Base-by-base conservation (phyloP, 2,113 vertebrate genomes). In the Colinus virginianus region DNA sequence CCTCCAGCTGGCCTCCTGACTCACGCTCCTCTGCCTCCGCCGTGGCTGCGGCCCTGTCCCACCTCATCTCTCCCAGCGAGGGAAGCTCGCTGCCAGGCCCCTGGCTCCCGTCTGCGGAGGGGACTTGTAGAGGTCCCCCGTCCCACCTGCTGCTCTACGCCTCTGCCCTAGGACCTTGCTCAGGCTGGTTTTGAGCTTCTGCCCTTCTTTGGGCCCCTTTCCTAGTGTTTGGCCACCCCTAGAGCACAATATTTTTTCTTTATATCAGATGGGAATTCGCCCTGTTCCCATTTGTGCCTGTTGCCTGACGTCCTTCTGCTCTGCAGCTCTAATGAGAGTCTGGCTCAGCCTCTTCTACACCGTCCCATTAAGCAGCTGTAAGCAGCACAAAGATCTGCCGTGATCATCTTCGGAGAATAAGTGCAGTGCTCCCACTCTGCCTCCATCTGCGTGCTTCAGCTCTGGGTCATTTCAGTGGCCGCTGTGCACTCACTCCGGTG, bases 1-100 rank as follows among this genome's bases (percentile, higher is more conserved):
- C 61, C 82, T 96, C 94, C 94, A 91, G 87, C 94, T 96, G 94
- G 93, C 84, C 92, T 90, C 80, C 81, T 87, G 90, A 79, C 78
- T 94, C 90, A 77, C 0, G 0, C 91, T 95, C 20, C 87, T 62
- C 68, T 19, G 55, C 94, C 89, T 88, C 84, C 84, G 62, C 53
- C 14, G 15, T 84, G 93, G 75, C 94, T 96, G 94, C 20, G 38
- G 79, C 6, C 1, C 30, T 9, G 81, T 85, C 87, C 90, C 93
- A 66, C 93, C 94, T 84, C 75, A 61, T 68, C 62, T 53, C 64
- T 93, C 88, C 78, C 56, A 1, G 16, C 32, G 66, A 66, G 81
- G 88, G 66, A 61, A 66, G 59, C 53, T 87, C 8, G 0, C 5
- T 59, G 87, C 94, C 93, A 89, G 84, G 69, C 88, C 72, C 75